phyloP scores from a whole-genome alignment of 2,113 vertebrate species.

The Verasper variegatus region DNA sequence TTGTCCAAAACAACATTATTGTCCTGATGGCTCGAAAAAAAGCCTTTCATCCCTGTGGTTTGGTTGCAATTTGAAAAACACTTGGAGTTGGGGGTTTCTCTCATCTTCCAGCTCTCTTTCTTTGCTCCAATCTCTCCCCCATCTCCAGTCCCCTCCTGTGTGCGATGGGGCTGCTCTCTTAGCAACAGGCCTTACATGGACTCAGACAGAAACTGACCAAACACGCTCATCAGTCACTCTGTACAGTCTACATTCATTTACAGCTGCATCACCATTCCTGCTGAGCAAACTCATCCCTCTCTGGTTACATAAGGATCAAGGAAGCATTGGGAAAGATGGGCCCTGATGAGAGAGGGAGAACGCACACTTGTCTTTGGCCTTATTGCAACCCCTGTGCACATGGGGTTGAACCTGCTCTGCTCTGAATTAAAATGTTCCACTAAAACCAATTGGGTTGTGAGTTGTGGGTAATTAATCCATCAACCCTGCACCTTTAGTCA shows the following conservation, averaged over 20 bases:
- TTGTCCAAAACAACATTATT: background rate
- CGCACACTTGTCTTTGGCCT: constrained; percentile 10
- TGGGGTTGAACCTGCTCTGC: background rate
- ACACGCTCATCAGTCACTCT: constrained; percentile 63
- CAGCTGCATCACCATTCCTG: constrained; percentile 66
- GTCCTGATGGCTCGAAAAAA: background rate
- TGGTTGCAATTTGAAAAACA: constrained; percentile 1
- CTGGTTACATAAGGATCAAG: constrained; percentile 40
- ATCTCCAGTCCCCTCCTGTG: constrained; percentile 18
- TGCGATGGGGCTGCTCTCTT: constrained; percentile 31
- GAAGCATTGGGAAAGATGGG: background rate
- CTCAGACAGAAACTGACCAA: constrained; percentile 66
- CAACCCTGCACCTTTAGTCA: background rate
- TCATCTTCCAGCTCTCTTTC: constrained; percentile 26
- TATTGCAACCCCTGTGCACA: too few relatives aligned
- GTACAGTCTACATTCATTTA: constrained; percentile 64
- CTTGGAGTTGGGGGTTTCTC: constrained; percentile 11
- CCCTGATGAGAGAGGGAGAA: constrained; percentile 13
- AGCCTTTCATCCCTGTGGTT: background rate
- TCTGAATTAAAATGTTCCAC: background rate
- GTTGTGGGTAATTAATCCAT: background rate
- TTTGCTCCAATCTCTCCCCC: constrained; percentile 21
- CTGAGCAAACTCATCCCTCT: constrained; percentile 30
- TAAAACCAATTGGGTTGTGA: background rate
- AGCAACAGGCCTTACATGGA: constrained; percentile 74